Evolutionary conservation across 2,113 vertebrate genomes (phyloP).

Genomic region (Protobothrops mucrosquamatus): DNA sequence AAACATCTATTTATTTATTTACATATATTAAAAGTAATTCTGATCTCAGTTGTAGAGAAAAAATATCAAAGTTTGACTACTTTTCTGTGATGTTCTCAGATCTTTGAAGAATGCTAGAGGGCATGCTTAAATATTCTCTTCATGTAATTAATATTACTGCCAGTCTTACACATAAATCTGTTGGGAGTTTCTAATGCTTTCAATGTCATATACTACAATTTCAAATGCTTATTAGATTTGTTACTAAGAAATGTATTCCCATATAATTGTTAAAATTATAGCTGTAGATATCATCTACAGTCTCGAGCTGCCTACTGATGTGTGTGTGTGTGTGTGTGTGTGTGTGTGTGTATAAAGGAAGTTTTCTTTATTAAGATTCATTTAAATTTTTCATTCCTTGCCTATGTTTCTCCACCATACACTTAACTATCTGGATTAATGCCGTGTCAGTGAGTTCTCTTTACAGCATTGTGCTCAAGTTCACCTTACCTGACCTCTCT

Average conservation of each 20-base stretch:
- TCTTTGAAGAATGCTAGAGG: background rate
- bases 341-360: background rate
- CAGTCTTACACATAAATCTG: background rate
- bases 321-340: background rate
- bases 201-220: background rate
- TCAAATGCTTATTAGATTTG: background rate
- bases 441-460: background rate
- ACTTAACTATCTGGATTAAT: background rate
- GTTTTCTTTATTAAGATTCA: background rate
- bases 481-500: background rate
- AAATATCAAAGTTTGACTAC: background rate
- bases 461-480: background rate
- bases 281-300: background rate
- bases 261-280: constrained; percentile 1
- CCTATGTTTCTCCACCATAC: background rate
- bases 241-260: background rate
- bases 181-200: background rate
- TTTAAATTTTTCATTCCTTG: background rate
- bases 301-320: background rate
- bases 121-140: background rate
- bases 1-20: background rate
- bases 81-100: background rate
- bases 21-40: background rate
- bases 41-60: background rate
- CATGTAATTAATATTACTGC: background rate